phyloP scores from a whole-genome alignment of 2,113 vertebrate species.

The Turnix velox region DNA sequence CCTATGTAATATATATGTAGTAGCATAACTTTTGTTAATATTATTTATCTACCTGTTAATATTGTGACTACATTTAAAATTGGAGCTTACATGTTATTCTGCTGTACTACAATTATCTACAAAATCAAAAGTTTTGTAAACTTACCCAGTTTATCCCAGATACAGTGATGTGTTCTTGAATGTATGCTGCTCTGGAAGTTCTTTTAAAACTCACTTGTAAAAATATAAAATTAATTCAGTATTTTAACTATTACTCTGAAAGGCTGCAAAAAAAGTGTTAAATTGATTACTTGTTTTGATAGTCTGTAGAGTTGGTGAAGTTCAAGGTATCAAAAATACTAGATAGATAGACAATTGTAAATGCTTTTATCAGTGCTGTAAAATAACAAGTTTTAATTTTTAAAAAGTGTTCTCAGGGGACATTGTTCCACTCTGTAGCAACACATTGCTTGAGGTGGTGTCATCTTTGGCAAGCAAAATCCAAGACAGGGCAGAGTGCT shows the following conservation, averaged over 20 bases:
- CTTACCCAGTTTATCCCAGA: not conserved
- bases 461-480: not conserved
- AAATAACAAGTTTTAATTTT: not conserved
- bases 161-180: not conserved
- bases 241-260: not conserved
- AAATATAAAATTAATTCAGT: not conserved
- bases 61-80: not conserved
- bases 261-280: not conserved
- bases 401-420: not conserved
- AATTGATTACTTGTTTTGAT: not conserved
- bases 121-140: not conserved
- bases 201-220: not conserved
- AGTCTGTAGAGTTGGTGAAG: not conserved
- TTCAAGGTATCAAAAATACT: not conserved
- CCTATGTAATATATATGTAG: not conserved
- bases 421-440: not conserved
- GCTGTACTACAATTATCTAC: not conserved
- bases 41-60: not conserved
- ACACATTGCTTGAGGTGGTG: not conserved
- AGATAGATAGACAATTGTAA: not conserved
- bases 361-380: not conserved
- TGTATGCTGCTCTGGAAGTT: not conserved
- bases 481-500: not conserved
- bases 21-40: not conserved
- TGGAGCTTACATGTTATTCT: not conserved